Evolutionary conservation across 1,140 invertebrate species (phyloP).

Genomic region (Drosophila subpulchrella): DNA sequence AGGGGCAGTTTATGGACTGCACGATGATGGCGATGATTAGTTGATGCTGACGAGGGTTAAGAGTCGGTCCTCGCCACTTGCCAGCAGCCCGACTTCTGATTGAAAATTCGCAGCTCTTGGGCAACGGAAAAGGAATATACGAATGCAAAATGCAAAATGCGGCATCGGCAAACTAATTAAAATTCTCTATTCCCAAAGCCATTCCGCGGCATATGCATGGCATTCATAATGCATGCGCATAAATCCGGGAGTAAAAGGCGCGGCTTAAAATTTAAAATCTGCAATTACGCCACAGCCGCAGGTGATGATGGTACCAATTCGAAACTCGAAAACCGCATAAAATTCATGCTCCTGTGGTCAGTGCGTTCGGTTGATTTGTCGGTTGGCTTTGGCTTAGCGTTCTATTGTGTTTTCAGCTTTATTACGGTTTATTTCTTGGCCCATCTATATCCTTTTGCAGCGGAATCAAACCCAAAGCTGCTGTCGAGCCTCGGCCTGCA

Average conservation of each 20-base stretch:
- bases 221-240: conserved; percentile 74
- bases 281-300: conserved; percentile 54
- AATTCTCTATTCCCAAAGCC: conserved; percentile 22
- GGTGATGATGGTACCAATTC: conserved; percentile 1
- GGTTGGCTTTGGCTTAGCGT: background rate
- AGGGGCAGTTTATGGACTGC: conserved; percentile 26
- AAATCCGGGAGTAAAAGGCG: conserved; percentile 67
- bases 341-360: conserved; percentile 16
- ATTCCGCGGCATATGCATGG: conserved; percentile 32
- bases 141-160: conserved; percentile 64
- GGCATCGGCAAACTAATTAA: conserved; percentile 59
- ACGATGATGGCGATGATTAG: background rate
- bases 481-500: background rate
- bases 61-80: conserved; percentile 3
- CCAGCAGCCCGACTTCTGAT: conserved; percentile 26
- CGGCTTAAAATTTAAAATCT: conserved; percentile 74
- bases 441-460: background rate
- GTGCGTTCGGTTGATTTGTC: conserved; percentile 8
- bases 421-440: background rate
- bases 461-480: background rate
- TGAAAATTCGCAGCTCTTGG: conserved; percentile 18
- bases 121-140: conserved; percentile 2
- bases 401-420: conserved; percentile 2
- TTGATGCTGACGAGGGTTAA: conserved; percentile 2
- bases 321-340: background rate